Evolutionary conservation across 2,113 vertebrate genomes (phyloP).

Genomic region (Cinclus cinclus): DNA sequence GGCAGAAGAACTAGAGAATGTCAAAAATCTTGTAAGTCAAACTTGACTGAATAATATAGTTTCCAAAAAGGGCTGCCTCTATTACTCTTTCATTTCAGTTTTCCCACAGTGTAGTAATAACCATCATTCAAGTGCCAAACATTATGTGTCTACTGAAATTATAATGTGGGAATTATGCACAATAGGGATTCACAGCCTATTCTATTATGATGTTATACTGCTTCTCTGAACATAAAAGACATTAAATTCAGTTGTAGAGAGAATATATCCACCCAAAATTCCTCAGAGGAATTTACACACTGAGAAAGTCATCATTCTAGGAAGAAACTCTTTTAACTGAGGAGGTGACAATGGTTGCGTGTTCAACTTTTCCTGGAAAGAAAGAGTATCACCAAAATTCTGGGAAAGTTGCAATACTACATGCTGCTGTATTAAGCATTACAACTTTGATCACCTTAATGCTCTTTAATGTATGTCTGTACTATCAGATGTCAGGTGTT

Average conservation of each 20-base stretch:
- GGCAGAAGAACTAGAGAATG: not conserved
- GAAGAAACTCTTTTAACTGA: not conserved
- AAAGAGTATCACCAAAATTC: not conserved
- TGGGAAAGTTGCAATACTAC: not conserved
- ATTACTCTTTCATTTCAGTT: constrained; percentile 17
- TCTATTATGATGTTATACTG: constrained; percentile 27
- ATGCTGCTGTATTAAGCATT: not conserved
- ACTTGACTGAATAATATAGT: not conserved
- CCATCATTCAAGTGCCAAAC: constrained; percentile 25
- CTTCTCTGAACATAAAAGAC: constrained; percentile 14
- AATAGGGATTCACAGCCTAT: constrained; percentile 15
- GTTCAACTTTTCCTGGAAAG: not conserved
- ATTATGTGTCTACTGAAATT: constrained; percentile 33
- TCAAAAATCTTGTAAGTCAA: not conserved
- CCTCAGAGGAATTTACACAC: not conserved
- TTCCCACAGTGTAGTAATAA: constrained; percentile 40
- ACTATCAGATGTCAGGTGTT: not conserved
- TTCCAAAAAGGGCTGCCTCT: not conserved
- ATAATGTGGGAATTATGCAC: constrained; percentile 44
- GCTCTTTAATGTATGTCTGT: not conserved
- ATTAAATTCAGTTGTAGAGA: not conserved
- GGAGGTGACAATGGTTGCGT: not conserved
- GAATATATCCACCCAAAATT: not conserved
- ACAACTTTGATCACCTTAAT: not conserved
- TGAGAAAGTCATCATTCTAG: not conserved